Base-by-base conservation (phyloP, 2,888 invertebrate species). In the Argyra leucocephala region DNA sequence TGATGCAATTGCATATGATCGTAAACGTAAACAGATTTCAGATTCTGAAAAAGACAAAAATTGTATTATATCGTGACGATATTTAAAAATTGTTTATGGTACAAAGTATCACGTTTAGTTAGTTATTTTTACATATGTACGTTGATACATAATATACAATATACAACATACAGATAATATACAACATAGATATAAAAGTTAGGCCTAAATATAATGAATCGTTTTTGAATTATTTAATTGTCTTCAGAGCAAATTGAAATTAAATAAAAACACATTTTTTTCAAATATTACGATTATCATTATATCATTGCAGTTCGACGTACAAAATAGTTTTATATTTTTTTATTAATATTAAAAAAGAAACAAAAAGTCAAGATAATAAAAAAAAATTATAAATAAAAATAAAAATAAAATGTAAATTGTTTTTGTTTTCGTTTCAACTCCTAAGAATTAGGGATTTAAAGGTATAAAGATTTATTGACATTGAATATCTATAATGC, bases 1-100 rank as follows among this genome's bases (percentile, higher is more conserved):
- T 78, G 94, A 93, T 80, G 90, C 92, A 6, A 83, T 93, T 63
- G 93, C 93, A 66, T 89, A 89, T 75, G 91, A 91, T 63, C 84
- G 88, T 72, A 83, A 89, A 68, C 84, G 88, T 65, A 83, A 88
- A 70, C 64, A 69, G 62, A 71, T 69, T 58, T 73, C 76, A 63
- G 82, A 78, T 65, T 73, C 73, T 63, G 79, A 80, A 66, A 87
- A 86, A 74, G 87, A 88, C 73, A 92, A 92, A 75, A 92, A 91
- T 80, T 92, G 92, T 80, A 87, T 90, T 72, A 87, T 92, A 76
- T 91, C 92, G 82, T 92, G 90, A 92, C 89, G 72, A 69, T 69
- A 68, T 69, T 71, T 69, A 70, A 69, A 67, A 67, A 67, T 65
- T 67, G 63, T 65, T 66, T 66, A 69, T 66, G 64, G 63, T 67